Conservation (phyloP, 2,113 vertebrate species). For the Mesitornis unicolor region DNA sequence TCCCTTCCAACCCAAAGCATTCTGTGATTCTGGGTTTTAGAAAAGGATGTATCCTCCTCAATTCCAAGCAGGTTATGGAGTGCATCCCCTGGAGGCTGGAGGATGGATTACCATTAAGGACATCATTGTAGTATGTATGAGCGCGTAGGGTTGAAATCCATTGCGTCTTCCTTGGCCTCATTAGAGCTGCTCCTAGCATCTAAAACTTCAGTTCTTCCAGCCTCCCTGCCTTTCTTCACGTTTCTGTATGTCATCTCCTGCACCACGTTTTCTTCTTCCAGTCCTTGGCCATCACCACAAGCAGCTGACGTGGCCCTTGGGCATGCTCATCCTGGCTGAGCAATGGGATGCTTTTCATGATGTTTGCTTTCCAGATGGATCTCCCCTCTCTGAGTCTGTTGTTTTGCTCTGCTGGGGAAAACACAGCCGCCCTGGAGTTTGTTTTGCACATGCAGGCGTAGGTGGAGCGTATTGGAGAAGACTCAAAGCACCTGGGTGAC, state of each 20-base stretch:
- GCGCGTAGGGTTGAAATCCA: background rate
- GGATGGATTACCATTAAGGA: background rate
- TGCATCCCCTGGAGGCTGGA: background rate
- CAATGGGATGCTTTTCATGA: background rate
- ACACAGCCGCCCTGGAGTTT: background rate
- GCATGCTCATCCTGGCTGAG: background rate
- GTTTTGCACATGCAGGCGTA: background rate
- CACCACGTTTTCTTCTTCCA: background rate
- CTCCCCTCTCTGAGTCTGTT: background rate
- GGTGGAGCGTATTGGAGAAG: background rate
- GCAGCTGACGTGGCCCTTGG: background rate
- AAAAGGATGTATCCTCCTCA: background rate
- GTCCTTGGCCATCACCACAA: background rate
- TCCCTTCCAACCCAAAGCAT: too few relatives aligned
- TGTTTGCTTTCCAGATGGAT: background rate
- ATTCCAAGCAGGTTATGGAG: background rate
- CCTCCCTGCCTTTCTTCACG: background rate
- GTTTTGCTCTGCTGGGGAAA: slow-evolving; percentile 9
- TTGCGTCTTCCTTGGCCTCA: background rate
- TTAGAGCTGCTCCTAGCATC: background rate
- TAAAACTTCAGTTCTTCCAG: background rate
- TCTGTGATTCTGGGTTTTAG: background rate
- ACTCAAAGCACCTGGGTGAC: background rate
- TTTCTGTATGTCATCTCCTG: background rate
- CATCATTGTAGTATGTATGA: fast-evolving